Evolutionary conservation across 2,113 vertebrate species (phyloP), one percentile per base, ranked within the genome.

Genomic region (Amphiprion percula): DNA sequence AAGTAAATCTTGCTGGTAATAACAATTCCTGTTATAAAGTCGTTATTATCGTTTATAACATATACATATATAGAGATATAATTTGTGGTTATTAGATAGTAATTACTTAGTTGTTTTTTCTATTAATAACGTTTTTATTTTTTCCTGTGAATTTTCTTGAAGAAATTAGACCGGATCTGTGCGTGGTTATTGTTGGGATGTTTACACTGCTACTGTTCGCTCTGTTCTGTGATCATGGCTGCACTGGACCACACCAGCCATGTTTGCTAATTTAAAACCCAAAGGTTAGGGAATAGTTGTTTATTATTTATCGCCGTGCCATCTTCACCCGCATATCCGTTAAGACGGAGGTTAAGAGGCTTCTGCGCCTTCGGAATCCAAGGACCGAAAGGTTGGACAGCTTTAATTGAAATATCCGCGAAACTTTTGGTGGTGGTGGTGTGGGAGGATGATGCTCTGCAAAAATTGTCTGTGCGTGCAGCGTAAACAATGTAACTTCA

Each of bases 261-360:
- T 95, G 94, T 95, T 95, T 94, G 93, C 92, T 94, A 93, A 94
- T 94, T 93, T 94, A 94, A 94, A 93, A 90, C 92, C 92, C 91
- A 93, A 92, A 93, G 94, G 92, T 94, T 94, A 91, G 92, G 84
- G 87, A 91, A 84, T 86, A 91, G 82, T 92, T 93, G 90, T 87
- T 92, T 94, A 91, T 90, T 93, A 92, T 94, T 93, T 90, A 90
- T 91, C 91, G 80, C 66, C 41, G 79, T 87, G 79, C 73, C 88
- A 78, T 91, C 90, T 81, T 76, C 85, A 82, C 68, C 70, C 65
- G 44, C 74, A 83, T 33, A 85, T 30, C 79, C 68, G 65, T 68
- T 72, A 52, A 78, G 54, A 84, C 86, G 85, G 83, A 87, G 84
- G 60, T 64, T 77, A 79, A 82, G 41, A 81, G 76, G 74, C 88